These are phyloP conservation scores for Coelopa pilipes DNA, from an alignment of 2,888 invertebrate genomes.

Conservation along the genomic window DNA sequence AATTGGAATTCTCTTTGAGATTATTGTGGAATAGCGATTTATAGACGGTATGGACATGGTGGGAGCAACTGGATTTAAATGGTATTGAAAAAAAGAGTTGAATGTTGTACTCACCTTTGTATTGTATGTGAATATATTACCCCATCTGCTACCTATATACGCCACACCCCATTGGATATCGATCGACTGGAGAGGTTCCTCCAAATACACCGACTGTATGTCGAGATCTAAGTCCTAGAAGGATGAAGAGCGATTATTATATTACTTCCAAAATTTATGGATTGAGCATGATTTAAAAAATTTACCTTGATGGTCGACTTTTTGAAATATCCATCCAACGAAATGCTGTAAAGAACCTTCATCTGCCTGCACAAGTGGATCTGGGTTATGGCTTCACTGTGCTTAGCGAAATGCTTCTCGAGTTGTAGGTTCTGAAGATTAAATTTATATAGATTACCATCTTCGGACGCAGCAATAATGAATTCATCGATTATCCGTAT, in stretches of 20 bases:
- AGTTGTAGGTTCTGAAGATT: constrained; percentile 55
- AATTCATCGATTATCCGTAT: constrained; percentile 56
- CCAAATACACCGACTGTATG: constrained; percentile 56
- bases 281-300: constrained; percentile 18
- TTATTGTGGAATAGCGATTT: background rate
- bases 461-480: constrained; percentile 63
- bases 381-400: constrained; percentile 63
- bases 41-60: background rate
- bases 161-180: constrained; percentile 78
- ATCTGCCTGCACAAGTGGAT: constrained; percentile 56
- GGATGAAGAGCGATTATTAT: background rate
- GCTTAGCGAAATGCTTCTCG: constrained; percentile 60
- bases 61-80: background rate
- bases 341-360: constrained; percentile 59
- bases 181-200: constrained; percentile 77
- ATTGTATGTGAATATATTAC: constrained; percentile 76
- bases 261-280: background rate
- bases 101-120: constrained; percentile 70
- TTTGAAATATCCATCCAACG: constrained; percentile 63
- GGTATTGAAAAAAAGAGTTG: background rate
- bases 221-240: constrained; percentile 61
- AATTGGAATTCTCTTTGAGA: constrained; percentile 56
- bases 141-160: constrained; percentile 79
- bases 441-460: constrained; percentile 64
- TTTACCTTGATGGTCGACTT: constrained; percentile 62